Evolutionary conservation across 64 coral and sea anemone species (phyloP).

Genomic region (Montipora efflorescens): DNA sequence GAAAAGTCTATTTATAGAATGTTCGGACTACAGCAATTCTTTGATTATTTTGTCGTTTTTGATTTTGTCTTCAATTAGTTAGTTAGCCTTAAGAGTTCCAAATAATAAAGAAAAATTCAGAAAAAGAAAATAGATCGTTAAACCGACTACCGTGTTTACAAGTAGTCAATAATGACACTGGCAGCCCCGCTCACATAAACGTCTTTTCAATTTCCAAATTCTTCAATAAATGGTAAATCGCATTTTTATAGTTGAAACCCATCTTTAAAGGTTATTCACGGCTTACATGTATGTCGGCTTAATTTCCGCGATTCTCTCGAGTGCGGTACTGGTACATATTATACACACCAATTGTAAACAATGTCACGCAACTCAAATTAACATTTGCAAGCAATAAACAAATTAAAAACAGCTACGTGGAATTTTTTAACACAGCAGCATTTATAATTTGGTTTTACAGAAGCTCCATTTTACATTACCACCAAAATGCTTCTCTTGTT

Average conservation of each 20-base stretch:
- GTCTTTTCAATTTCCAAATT: too few relatives aligned
- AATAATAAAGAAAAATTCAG: background rate
- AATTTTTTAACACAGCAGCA: background rate
- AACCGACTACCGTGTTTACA: background rate
- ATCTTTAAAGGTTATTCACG: background rate
- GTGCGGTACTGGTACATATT: background rate
- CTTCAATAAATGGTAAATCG: too few relatives aligned
- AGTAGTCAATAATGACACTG: background rate
- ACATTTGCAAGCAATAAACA: background rate
- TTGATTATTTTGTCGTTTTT: too few relatives aligned
- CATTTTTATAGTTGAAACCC: background rate
- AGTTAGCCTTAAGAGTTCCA: background rate
- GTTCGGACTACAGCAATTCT: too few relatives aligned
- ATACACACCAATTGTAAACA: background rate
- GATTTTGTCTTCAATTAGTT: too few relatives aligned
- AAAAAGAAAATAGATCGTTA: too few relatives aligned
- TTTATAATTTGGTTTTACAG: constrained; percentile 1
- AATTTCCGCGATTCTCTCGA: background rate
- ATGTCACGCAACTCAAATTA: background rate
- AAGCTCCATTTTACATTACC: background rate
- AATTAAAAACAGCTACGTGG: background rate
- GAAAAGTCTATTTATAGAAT: too few relatives aligned
- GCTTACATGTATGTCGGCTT: background rate
- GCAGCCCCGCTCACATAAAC: background rate
- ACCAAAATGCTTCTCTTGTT: background rate